A percentile compares a stretch with the other conserved stretches of the same genome.
Conservation (phyloP, 1,140 invertebrate genomes). For the Chymomyza costata region DNA sequence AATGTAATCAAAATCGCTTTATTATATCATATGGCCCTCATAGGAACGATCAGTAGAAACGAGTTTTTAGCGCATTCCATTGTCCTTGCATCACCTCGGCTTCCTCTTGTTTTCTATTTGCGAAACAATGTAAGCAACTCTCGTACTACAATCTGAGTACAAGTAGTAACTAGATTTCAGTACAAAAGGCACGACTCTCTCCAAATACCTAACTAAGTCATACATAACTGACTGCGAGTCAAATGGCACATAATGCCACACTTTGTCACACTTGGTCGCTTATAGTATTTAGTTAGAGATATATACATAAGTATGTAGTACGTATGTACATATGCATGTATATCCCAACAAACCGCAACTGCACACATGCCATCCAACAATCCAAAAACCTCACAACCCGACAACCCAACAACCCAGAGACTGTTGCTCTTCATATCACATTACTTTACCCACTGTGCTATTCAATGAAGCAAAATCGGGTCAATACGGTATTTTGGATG, state of each 20-base stretch:
- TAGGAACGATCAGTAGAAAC: too few relatives aligned
- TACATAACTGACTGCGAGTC: conserved; percentile 38
- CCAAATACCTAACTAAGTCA: conserved; percentile 26
- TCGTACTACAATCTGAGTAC: too few relatives aligned
- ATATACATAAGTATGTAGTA: too few relatives aligned
- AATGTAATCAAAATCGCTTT: too few relatives aligned
- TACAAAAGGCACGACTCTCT: conserved; percentile 20
- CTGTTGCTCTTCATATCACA: conserved; percentile 32
- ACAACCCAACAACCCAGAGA: background rate
- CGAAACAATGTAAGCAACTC: too few relatives aligned
- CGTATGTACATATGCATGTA: too few relatives aligned
- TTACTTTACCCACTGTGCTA: conserved; percentile 30
- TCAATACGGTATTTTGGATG: conserved; percentile 63
- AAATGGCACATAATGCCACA: conserved; percentile 48
- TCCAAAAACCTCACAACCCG: conserved; percentile 28
- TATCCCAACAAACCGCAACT: too few relatives aligned
- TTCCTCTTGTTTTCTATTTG: too few relatives aligned
- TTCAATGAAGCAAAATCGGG: conserved; percentile 56
- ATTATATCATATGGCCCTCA: too few relatives aligned
- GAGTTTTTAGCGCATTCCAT: too few relatives aligned
- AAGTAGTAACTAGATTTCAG: too few relatives aligned
- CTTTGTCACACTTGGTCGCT: conserved; percentile 64
- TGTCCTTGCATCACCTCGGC: too few relatives aligned
- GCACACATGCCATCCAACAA: conserved; percentile 10
- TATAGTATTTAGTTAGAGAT: conserved; percentile 7